Base-by-base conservation (phyloP, 2,888 invertebrate genomes). In the Caenorhabditis sp. region DNA sequence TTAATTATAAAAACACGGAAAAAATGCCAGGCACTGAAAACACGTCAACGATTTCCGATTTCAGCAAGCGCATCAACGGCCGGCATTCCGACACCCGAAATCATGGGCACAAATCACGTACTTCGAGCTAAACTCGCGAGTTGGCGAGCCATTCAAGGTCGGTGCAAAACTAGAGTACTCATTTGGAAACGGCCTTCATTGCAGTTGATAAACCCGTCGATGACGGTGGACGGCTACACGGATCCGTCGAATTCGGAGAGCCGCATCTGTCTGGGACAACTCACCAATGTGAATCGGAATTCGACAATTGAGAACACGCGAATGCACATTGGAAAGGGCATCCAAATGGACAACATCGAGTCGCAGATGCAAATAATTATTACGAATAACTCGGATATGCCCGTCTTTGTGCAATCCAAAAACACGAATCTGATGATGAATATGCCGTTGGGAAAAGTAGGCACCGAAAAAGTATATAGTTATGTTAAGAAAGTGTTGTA, bases 91-190 rank as follows among this genome's bases (percentile, higher is more conserved):
- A 9, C 52, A 61, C 17, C 70, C 63, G 4, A 71, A 94, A 15
- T 95, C 94, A 89, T 99, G 99, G 99, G 97, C 96, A 22, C 95
- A 95, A 17, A 96, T 99, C 77, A 96, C 96, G 0, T 99, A 99
- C 89, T 99, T 98, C 88, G 99, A 99, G 90, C 91, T 99, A 76
- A 99, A 99, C 90, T 95, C 95, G 89, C 93, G 98, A 56, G 97
- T 99, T 6, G 99, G 99, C 2, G 98, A 99, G 90, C 95, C 95
- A 22, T 96, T 96, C 90, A 87, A 85, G 80, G 88, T 87, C 9
- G 24, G 26, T 15, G 15, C 15, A 46, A 15, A 37, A 43, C 7
- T 45, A 20, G 22, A 20, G 1, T 22, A 6, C 1, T 58, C 7
- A 35, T 11, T 35, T 13, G 2, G 13, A 22, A 53, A 17, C 6